These are phyloP conservation scores for Drosophila mimica DNA, from an alignment of 2,888 invertebrate genomes.

Conservation along the genomic window DNA sequence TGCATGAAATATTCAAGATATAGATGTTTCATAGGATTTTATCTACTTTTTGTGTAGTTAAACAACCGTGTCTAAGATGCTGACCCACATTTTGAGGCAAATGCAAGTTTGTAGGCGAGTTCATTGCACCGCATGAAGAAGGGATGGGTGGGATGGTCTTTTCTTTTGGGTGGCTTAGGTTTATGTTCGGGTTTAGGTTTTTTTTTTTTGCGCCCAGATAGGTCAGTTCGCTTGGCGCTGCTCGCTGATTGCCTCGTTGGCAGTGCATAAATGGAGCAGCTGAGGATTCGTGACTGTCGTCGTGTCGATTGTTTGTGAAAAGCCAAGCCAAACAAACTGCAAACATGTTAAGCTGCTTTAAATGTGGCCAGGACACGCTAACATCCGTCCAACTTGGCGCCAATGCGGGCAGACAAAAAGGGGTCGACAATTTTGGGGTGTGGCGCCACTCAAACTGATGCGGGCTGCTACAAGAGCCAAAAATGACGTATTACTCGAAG, in stretches of 20 bases:
- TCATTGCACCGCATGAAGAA: slow-evolving; percentile 44
- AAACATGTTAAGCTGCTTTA: slow-evolving; percentile 43
- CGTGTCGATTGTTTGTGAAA: slow-evolving; percentile 32
- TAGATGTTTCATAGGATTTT: background rate
- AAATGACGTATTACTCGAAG: slow-evolving; percentile 8
- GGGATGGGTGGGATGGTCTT: background rate
- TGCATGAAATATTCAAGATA: background rate
- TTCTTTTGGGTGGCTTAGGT: slow-evolving; percentile 5
- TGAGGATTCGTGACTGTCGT: slow-evolving; percentile 30
- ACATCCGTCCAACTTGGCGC: slow-evolving; percentile 63
- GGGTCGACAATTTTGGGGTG: slow-evolving; percentile 22
- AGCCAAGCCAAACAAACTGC: slow-evolving; percentile 32
- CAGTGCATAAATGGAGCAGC: slow-evolving; percentile 39
- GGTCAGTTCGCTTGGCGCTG: slow-evolving; percentile 55
- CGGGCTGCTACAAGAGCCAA: slow-evolving; percentile 9
- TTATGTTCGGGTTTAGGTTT: background rate
- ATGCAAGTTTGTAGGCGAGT: slow-evolving; percentile 30
- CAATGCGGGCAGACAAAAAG: slow-evolving; percentile 57
- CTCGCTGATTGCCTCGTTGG: slow-evolving; percentile 47
- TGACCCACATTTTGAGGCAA: slow-evolving; percentile 39
- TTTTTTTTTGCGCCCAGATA: slow-evolving; percentile 20
- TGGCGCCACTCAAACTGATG: slow-evolving; percentile 40
- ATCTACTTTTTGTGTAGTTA: background rate
- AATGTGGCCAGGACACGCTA: slow-evolving; percentile 73
- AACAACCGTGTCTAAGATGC: slow-evolving; percentile 5